Percentiles rank a stretch among this genome's conserved stretches.
phyloP scores from a whole-genome alignment of 2,888 invertebrate species.

The Amphipoea oculea region DNA sequence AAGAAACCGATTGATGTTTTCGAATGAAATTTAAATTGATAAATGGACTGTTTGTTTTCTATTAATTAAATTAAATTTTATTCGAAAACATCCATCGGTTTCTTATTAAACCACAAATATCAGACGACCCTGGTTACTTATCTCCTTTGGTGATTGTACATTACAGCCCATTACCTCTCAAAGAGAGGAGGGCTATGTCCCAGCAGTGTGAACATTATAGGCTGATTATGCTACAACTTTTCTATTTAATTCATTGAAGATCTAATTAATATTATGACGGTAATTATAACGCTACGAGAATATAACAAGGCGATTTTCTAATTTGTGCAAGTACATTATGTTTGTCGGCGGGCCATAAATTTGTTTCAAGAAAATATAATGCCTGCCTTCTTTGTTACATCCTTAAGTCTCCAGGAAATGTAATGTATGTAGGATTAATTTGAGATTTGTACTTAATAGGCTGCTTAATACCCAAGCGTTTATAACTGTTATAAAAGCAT shows the following conservation, averaged over 20 bases:
- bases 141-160: neutral
- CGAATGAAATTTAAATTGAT: too few relatives aligned
- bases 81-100: too few relatives aligned
- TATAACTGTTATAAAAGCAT: too few relatives aligned
- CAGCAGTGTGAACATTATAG: neutral
- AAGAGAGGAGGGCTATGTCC: neutral
- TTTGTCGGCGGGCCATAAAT: conserved; percentile 36
- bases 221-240: too few relatives aligned
- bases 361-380: conserved; percentile 38
- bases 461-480: too few relatives aligned
- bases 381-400: conserved; percentile 14
- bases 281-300: conserved; percentile 1
- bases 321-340: conserved; percentile 26
- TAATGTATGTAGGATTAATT: neutral
- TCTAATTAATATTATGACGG: neutral
- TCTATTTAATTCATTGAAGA: neutral
- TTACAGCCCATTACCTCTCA: neutral
- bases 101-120: too few relatives aligned
- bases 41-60: too few relatives aligned
- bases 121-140: too few relatives aligned
- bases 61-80: too few relatives aligned
- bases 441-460: neutral
- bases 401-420: conserved; percentile 25
- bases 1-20: too few relatives aligned
- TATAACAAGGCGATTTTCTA: conserved; percentile 29